Conservation (phyloP, 1,140 invertebrate species). For the Drosophila ogumai region DNA sequence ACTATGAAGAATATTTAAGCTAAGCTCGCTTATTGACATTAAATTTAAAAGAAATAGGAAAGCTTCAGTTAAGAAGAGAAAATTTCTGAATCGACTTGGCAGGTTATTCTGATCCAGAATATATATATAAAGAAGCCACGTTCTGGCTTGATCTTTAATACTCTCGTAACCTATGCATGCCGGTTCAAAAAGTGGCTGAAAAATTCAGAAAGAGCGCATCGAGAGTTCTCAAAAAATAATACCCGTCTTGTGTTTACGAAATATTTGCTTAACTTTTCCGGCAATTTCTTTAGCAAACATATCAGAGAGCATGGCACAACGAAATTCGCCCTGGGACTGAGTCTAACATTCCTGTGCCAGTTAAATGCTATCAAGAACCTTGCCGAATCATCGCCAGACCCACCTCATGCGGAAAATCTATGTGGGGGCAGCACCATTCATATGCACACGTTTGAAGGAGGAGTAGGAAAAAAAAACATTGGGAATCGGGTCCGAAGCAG, state of each 20-base stretch:
- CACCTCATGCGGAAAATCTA: constrained; percentile 14
- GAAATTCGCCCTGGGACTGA: neutral
- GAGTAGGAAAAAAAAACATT: constrained; percentile 18
- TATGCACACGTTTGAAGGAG: constrained; percentile 4
- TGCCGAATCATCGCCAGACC: neutral
- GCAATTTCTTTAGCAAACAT: constrained; percentile 4
- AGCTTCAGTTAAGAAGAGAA: too few species aligned
- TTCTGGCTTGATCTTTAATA: neutral
- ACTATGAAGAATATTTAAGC: too few species aligned
- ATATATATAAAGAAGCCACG: neutral
- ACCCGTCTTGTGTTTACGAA: neutral
- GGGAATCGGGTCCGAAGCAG: constrained; percentile 22
- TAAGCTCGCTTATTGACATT: too few species aligned
- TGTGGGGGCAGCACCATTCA: constrained; percentile 8
- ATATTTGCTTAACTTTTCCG: constrained; percentile 8
- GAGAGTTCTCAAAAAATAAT: neutral
- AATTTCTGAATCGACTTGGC: too few species aligned
- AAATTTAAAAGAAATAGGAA: too few species aligned
- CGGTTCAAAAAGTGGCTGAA: neutral
- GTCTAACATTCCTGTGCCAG: constrained; percentile 10
- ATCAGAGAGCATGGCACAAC: neutral
- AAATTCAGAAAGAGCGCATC: too few species aligned
- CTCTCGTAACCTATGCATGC: neutral
- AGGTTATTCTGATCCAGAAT: too few species aligned
- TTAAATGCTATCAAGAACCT: constrained; percentile 13